phyloP scores from a whole-genome alignment of 2,113 vertebrate species.

The Trinectes maculatus region DNA sequence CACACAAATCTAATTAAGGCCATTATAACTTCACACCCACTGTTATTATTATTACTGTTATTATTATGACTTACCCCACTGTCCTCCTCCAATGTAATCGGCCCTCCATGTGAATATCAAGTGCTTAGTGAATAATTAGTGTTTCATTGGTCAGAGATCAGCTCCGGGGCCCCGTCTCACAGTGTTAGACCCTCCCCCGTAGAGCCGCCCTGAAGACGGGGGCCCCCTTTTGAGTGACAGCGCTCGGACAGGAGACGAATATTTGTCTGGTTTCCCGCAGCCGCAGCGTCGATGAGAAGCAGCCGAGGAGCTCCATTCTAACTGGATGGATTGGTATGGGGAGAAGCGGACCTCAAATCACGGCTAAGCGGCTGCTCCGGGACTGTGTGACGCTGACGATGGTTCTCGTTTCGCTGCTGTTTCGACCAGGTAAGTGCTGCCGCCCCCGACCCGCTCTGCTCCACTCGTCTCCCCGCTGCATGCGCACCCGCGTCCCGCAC shows the following conservation, averaged over 20 bases:
- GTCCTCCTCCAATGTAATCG: slow-evolving; percentile 53
- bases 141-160: slow-evolving; percentile 72
- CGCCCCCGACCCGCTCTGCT: slow-evolving; percentile 40
- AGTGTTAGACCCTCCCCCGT: slow-evolving; percentile 73
- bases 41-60: too few species aligned
- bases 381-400: slow-evolving; percentile 80
- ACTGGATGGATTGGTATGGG: slow-evolving; percentile 89
- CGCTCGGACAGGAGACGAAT: slow-evolving; percentile 73
- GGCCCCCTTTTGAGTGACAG: slow-evolving; percentile 80
- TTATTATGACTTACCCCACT: too few species aligned
- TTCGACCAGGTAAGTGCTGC: slow-evolving; percentile 80
- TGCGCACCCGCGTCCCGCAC: slow-evolving; percentile 33
- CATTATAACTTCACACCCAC: slow-evolving; percentile 38
- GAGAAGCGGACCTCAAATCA: slow-evolving; percentile 84
- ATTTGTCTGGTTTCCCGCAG: slow-evolving; percentile 79
- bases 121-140: slow-evolving; percentile 66
- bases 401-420: slow-evolving; percentile 80
- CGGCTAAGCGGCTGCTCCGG: slow-evolving; percentile 86
- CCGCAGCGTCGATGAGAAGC: slow-evolving; percentile 79
- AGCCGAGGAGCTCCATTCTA: slow-evolving; percentile 82
- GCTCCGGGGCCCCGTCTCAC: slow-evolving; percentile 57
- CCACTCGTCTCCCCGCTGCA: slow-evolving; percentile 45
- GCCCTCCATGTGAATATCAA: slow-evolving; percentile 68
- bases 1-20: slow-evolving; percentile 3
- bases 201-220: slow-evolving; percentile 72